A percentile compares a stretch with the other conserved stretches of the same genome.
Evolutionary conservation across 1,140 invertebrate species (phyloP).

Genomic region (Steinernema feltiae): DNA sequence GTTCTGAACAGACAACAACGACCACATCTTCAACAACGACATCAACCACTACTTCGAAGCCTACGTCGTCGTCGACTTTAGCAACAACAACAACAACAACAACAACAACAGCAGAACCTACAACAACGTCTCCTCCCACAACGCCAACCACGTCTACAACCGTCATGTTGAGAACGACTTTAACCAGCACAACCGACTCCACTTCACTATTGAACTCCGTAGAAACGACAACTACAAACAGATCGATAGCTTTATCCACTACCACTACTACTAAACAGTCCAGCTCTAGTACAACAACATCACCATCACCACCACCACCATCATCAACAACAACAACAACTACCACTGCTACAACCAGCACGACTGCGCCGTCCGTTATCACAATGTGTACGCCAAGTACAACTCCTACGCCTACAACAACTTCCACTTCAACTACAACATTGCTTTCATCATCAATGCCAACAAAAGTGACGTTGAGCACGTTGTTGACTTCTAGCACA

Average conservation of each 20-base stretch:
- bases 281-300: too few relatives aligned
- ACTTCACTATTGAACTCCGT: too few relatives aligned
- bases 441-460: too few relatives aligned
- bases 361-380: too few relatives aligned
- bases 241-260: too few relatives aligned
- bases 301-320: too few relatives aligned
- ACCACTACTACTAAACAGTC: too few relatives aligned
- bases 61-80: background rate
- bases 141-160: background rate
- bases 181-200: background rate
- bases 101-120: background rate
- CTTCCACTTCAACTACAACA: slow-evolving; percentile 2
- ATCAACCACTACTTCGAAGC: background rate
- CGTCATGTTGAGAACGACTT: background rate
- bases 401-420: slow-evolving; percentile 5
- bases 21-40: background rate
- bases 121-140: background rate
- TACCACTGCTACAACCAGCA: background rate
- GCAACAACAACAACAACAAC: background rate
- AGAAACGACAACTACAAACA: too few relatives aligned
- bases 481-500: background rate
- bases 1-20: background rate
- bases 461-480: too few relatives aligned
- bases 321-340: background rate
- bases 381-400: background rate